Evolutionary conservation across 2,113 vertebrate species (phyloP).

Genomic region (Castor canadensis): DNA sequence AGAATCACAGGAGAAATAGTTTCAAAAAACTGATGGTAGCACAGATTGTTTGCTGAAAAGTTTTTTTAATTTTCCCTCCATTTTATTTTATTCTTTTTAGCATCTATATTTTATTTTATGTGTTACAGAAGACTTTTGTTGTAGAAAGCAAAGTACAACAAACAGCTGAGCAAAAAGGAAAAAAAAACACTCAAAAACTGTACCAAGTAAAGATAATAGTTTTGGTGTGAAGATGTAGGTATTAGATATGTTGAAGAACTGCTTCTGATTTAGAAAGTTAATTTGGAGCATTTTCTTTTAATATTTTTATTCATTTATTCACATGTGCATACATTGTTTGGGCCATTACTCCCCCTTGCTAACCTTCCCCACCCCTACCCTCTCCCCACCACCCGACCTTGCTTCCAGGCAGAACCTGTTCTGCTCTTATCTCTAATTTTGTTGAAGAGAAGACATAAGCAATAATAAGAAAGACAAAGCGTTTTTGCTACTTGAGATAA

Average conservation of each 20-base stretch:
- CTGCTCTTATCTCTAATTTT: too few relatives aligned
- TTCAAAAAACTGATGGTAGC: not conserved
- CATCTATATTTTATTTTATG: not conserved
- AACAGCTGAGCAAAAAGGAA: not conserved
- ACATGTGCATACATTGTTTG: too few relatives aligned
- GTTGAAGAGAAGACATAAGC: too few relatives aligned
- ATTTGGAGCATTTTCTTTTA: not conserved
- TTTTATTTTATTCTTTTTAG: too few relatives aligned
- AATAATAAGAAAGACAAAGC: too few relatives aligned
- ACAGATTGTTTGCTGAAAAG: not conserved
- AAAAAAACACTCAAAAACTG: not conserved
- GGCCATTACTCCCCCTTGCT: too few relatives aligned
- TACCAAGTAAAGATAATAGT: not conserved
- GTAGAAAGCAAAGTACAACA: not conserved
- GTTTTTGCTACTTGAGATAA: too few relatives aligned
- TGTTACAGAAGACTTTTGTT: not conserved
- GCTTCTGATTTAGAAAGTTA: conserved; percentile 25
- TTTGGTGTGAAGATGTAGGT: not conserved
- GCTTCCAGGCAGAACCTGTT: too few relatives aligned
- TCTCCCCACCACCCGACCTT: too few relatives aligned
- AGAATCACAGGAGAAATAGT: not conserved
- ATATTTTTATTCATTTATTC: too few relatives aligned
- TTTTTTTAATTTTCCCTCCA: too few relatives aligned
- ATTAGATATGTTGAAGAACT: not conserved
- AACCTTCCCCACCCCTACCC: too few relatives aligned